phyloP scores from a whole-genome alignment of 2,113 vertebrate genomes.

The Sylvicapra grimmia region DNA sequence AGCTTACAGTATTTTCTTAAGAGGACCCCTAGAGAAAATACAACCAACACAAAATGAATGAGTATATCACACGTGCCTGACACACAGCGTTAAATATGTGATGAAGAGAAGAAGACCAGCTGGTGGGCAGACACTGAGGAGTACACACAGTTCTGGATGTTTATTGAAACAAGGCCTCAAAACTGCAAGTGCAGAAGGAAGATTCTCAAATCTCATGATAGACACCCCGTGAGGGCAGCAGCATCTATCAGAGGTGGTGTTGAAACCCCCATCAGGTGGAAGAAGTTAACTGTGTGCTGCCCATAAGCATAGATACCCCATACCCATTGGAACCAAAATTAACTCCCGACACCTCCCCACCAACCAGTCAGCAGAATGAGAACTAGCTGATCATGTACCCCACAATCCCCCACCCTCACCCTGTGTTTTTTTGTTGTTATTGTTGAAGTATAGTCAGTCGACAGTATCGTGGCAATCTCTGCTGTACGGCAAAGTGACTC shows the following conservation, averaged over 20 bases:
- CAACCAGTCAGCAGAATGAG: not conserved
- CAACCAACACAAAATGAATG: not conserved
- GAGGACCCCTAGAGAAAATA: not conserved
- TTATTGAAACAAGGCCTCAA: not conserved
- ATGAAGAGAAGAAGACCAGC: not conserved
- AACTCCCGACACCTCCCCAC: not conserved
- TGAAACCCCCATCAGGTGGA: not conserved
- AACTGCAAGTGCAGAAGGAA: not conserved
- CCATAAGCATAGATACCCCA: not conserved
- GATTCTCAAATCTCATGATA: not conserved
- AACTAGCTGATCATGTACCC: not conserved
- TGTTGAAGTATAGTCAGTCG: not conserved
- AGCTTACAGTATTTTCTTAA: not conserved
- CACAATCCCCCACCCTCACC: not conserved
- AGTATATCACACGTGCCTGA: not conserved
- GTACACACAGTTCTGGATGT: not conserved
- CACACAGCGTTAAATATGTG: accelerated
- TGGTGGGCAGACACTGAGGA: not conserved
- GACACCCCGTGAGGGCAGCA: not conserved
- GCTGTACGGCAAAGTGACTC: not conserved
- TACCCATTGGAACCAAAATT: not conserved
- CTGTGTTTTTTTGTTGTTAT: not conserved
- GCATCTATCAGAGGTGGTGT: not conserved
- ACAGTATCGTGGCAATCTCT: not conserved
- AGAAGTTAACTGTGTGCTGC: not conserved